Conservation (phyloP, 2,888 invertebrate genomes). For the Cerastoderma edule region DNA sequence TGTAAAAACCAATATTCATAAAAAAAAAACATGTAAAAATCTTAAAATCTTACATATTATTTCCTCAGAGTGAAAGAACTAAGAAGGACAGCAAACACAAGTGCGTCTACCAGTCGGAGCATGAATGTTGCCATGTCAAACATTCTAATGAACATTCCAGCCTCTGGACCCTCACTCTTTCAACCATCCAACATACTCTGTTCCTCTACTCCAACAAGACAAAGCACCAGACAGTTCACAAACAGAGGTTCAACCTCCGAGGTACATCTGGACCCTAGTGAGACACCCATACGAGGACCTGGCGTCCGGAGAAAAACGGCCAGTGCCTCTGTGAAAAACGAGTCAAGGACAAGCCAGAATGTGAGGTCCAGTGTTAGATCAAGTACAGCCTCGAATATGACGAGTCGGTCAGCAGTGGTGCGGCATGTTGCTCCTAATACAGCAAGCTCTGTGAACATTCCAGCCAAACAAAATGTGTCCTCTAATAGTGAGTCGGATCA, state of each 20-base stretch:
- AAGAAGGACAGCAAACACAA: constrained; percentile 56
- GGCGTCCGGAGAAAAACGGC: constrained; percentile 67
- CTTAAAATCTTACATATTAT: constrained; percentile 2
- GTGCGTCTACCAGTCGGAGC: constrained; percentile 63
- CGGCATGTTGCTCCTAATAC: constrained; percentile 35
- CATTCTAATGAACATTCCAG: constrained; percentile 77
- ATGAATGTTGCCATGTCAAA: constrained; percentile 68
- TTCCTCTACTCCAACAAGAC: constrained; percentile 77
- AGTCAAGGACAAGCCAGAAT: constrained; percentile 24
- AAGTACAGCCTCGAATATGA: constrained; percentile 35
- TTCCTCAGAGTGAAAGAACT: constrained; percentile 76
- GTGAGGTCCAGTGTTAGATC: constrained; percentile 22
- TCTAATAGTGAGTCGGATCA: constrained; percentile 69
- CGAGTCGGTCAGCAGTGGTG: constrained; percentile 31
- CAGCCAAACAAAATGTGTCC: constrained; percentile 46
- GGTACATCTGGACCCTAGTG: constrained; percentile 70
- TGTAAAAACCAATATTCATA: too few species aligned
- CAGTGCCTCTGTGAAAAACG: constrained; percentile 36
- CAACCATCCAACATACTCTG: constrained; percentile 77
- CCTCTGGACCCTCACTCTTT: constrained; percentile 75
- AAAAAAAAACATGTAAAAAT: background rate
- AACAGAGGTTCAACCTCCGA: constrained; percentile 60
- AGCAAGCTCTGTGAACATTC: constrained; percentile 14
- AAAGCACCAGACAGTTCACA: constrained; percentile 56
- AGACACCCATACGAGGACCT: constrained; percentile 77